These are phyloP conservation scores for Chionoecetes opilio DNA, from an alignment of 1,140 invertebrate genomes.

Conservation along the genomic window DNA sequence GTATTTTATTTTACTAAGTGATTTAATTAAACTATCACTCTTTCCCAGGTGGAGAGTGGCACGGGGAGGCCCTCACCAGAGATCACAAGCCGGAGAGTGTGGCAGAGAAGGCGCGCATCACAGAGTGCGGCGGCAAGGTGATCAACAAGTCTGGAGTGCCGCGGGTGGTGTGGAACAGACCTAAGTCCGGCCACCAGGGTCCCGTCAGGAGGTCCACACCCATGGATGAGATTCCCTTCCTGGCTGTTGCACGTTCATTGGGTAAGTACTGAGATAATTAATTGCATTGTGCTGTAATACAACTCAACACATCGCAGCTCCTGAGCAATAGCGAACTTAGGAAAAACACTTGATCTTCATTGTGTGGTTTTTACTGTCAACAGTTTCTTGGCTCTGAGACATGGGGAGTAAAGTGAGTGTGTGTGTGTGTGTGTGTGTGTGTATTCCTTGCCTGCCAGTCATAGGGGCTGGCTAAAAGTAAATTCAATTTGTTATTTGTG, in stretches of 20 bases:
- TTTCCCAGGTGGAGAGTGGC: slow-evolving; percentile 88
- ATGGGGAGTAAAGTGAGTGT: no score
- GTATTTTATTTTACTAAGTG: no score
- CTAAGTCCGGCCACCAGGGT: slow-evolving; percentile 87
- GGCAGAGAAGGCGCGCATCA: slow-evolving; percentile 93
- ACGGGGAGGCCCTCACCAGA: slow-evolving; percentile 90
- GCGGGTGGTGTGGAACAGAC: slow-evolving; percentile 98
- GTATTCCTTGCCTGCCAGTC: no score
- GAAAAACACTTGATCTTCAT: no score
- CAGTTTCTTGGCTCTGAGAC: no score
- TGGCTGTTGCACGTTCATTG: slow-evolving; percentile 96
- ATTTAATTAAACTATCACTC: neutral
- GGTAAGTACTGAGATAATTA: slow-evolving; percentile 86
- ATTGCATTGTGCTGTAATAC: no score
- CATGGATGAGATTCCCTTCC: slow-evolving; percentile 97
- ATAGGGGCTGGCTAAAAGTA: no score
- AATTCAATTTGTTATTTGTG: no score
- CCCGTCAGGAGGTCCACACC: slow-evolving; percentile 92
- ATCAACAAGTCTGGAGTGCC: slow-evolving; percentile 95
- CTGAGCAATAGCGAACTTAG: no score
- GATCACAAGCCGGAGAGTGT: slow-evolving; percentile 98
- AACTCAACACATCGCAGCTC: no score
- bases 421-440: no score
- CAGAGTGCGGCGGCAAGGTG: slow-evolving; percentile 92
- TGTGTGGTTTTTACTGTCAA: no score